phyloP scores from a whole-genome alignment of 53 echinoderm and acorn worm genomes.

The Paracentrotus lividus region DNA sequence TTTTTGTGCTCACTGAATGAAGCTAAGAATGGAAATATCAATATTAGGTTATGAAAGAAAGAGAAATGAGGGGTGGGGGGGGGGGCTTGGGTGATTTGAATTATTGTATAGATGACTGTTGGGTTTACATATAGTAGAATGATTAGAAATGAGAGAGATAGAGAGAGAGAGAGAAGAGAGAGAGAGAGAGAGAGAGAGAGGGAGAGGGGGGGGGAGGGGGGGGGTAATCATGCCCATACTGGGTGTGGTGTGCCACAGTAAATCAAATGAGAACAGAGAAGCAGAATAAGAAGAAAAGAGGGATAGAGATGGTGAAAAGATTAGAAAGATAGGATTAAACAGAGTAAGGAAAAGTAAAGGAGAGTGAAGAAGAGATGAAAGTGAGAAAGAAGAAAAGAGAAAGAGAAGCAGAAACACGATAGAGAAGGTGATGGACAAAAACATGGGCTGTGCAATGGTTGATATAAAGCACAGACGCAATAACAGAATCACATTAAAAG shows the following conservation, averaged over 20 bases:
- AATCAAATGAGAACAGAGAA: no score
- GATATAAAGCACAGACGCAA: neutral
- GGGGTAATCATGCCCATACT: no score
- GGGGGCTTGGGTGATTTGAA: no score
- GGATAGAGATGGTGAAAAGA: neutral
- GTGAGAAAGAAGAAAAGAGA: neutral
- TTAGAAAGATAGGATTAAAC: neutral
- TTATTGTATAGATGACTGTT: no score
- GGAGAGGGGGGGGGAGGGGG: neutral
- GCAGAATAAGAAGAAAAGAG: neutral
- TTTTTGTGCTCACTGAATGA: no score
- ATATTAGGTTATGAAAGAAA: no score
- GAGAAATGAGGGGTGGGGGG: no score
- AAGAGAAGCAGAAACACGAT: neutral
- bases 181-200: neutral
- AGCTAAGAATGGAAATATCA: no score
- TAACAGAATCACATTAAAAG: slow-evolving; percentile 31
- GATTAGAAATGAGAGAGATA: neutral
- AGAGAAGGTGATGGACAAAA: neutral
- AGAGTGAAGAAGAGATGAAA: neutral
- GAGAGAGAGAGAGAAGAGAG: neutral
- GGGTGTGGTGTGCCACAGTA: no score
- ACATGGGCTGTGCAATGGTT: neutral
- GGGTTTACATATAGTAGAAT: no score
- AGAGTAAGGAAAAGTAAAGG: neutral